These are phyloP conservation scores for Ochropleura plecta DNA, from an alignment of 2,888 invertebrate species.

Conservation along the genomic window DNA sequence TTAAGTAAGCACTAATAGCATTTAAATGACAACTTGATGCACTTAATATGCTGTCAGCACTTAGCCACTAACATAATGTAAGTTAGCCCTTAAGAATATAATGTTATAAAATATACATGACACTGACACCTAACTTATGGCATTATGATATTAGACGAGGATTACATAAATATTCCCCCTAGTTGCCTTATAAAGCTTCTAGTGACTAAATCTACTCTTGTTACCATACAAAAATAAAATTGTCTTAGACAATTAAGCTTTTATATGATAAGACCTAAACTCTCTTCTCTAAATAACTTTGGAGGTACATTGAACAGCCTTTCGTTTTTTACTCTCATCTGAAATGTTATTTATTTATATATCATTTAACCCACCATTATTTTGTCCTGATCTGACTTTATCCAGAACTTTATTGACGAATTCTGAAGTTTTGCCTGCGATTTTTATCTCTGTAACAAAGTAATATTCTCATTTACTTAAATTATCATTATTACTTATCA, in stretches of 20 bases:
- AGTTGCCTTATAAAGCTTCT: constrained; percentile 87
- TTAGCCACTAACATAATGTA: constrained; percentile 40
- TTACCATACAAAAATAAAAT: constrained; percentile 87
- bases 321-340: constrained; percentile 84
- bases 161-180: constrained; percentile 71
- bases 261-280: constrained; percentile 81
- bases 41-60: constrained; percentile 44
- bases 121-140: constrained; percentile 72
- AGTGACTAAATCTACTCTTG: constrained; percentile 81
- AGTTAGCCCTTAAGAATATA: constrained; percentile 27
- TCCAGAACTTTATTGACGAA: constrained; percentile 98
- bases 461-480: constrained; percentile 15
- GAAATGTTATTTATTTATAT: constrained; percentile 84
- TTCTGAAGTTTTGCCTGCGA: constrained; percentile 97
- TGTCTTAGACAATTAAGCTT: constrained; percentile 87
- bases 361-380: constrained; percentile 94
- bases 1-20: constrained; percentile 47
- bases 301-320: constrained; percentile 91
- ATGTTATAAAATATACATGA: constrained; percentile 62
- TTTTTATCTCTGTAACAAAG: constrained; percentile 93
- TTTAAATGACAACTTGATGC: constrained; percentile 35
- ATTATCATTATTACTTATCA: constrained; percentile 6
- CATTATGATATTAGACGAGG: constrained; percentile 71
- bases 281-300: constrained; percentile 87
- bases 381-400: constrained; percentile 95